Percentiles rank a stretch among this genome's conserved stretches.
These are phyloP conservation scores for Antechinus flavipes DNA, from an alignment of 2,113 vertebrate genomes.

Conservation along the genomic window DNA sequence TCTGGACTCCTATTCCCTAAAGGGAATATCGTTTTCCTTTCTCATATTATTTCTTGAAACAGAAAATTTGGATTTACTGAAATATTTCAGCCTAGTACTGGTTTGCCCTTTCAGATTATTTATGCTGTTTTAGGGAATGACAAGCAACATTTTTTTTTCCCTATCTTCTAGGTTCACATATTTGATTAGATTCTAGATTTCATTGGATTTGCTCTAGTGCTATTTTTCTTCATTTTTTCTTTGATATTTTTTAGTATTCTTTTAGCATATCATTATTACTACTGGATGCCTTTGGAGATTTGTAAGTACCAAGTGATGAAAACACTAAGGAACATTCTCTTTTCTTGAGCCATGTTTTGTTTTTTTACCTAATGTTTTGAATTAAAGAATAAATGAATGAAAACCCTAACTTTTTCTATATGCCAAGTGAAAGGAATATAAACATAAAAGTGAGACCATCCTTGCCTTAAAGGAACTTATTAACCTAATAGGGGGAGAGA, in stretches of 20 bases:
- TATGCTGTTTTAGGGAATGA: background rate
- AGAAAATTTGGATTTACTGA: conserved; percentile 3
- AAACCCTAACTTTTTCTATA: background rate
- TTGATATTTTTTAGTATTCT: background rate
- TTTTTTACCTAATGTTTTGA: background rate
- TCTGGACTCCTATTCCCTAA: conserved; percentile 10
- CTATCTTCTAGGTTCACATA: background rate
- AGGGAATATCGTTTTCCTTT: conserved; percentile 1
- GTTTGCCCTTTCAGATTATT: conserved; percentile 30
- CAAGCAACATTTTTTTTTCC: background rate
- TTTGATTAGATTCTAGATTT: conserved; percentile 23
- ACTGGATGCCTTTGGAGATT: background rate
- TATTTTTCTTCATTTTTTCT: background rate
- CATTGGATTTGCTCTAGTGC: background rate
- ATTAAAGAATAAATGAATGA: background rate
- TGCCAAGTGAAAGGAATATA: background rate
- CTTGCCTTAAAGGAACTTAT: background rate
- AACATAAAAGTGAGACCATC: background rate
- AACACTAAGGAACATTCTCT: background rate
- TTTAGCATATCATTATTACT: background rate
- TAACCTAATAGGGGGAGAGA: background rate
- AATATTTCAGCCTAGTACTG: background rate
- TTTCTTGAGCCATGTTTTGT: background rate
- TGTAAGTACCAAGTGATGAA: background rate
- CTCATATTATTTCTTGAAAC: background rate